Evolutionary conservation across 2,113 vertebrate genomes (phyloP).

Genomic region (Fulmarus glacialis): DNA sequence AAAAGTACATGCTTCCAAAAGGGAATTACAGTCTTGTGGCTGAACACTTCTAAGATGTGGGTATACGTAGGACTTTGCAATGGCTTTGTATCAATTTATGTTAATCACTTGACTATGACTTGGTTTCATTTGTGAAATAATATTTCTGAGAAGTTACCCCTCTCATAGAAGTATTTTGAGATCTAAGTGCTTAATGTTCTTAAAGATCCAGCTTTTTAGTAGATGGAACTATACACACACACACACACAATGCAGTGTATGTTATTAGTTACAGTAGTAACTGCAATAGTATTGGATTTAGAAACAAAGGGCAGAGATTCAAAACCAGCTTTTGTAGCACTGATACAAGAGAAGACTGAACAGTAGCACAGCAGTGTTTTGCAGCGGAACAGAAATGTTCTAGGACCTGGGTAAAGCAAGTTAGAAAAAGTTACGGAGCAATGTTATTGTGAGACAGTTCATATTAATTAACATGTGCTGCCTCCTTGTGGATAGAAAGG

Average conservation of each 20-base stretch:
- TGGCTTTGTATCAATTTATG: not conserved
- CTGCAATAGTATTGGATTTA: not conserved
- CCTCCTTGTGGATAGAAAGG: not conserved
- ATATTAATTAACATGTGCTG: not conserved
- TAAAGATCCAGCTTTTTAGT: not conserved
- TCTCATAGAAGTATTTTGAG: not conserved
- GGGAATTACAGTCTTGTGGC: not conserved
- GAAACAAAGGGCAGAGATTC: not conserved
- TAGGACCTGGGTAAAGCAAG: not conserved
- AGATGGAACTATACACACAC: not conserved
- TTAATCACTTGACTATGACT: not conserved
- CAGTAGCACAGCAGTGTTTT: not conserved
- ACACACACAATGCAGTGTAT: not conserved
- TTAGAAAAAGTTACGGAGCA: not conserved
- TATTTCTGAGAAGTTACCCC: not conserved
- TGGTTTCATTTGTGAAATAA: not conserved
- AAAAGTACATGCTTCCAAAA: not conserved
- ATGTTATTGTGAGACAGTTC: not conserved
- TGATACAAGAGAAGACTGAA: not conserved
- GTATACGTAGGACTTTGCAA: not conserved
- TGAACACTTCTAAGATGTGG: not conserved
- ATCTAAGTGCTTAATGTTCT: not conserved
- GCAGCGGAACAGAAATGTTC: not conserved
- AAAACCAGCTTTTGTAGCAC: not conserved
- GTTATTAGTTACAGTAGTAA: not conserved